Base-by-base conservation (phyloP, 2,888 invertebrate species). In the Apamea crenata region DNA sequence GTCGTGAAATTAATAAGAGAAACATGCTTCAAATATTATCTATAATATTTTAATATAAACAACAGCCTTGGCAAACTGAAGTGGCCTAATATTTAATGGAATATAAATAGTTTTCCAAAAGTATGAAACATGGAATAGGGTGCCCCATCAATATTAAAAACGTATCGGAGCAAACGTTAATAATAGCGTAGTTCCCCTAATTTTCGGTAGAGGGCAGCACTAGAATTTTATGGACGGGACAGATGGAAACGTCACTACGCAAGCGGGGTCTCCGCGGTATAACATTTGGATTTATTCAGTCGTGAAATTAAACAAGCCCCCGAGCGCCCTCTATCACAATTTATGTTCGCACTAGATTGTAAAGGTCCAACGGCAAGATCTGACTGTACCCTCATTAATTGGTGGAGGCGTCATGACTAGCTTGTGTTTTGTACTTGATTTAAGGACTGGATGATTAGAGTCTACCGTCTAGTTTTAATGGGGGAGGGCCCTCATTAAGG, bases 271-370 rank as follows among this genome's bases (percentile, higher is more conserved):
- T 93, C 94, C 87, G 90, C 91, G 93, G 94, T 94, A 95, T 94
- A 95, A 94, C 96, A 96, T 96, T 96, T 94, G 95, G 95, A 96
- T 96, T 96, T 96, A 96, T 96, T 95, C 96, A 96, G 94, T 94
- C 96, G 96, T 96, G 96, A 96, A 96, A 96, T 96, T 95, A 96
- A 96, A 96, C 96, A 96, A 95, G 95, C 94, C 95, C 94, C 95
- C 88, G 87, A 91, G 95, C 95, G 92, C 94, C 93, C 94, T 94
- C 95, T 95, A 95, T 96, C 94, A 95, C 94, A 95, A 96, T 96
- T 96, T 96, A 96, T 95, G 96, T 96, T 95, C 95, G 93, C 96
- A 96, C 95, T 96, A 96, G 95, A 95, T 95, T 95, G 94, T 94
- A 92, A 94, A 93, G 94, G 94, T 92, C 94, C 92, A 89, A 91